These are phyloP conservation scores for zebrafish (Danio rerio) DNA, from an alignment of 2,113 vertebrate species.

Conservation along the genomic window DNA sequence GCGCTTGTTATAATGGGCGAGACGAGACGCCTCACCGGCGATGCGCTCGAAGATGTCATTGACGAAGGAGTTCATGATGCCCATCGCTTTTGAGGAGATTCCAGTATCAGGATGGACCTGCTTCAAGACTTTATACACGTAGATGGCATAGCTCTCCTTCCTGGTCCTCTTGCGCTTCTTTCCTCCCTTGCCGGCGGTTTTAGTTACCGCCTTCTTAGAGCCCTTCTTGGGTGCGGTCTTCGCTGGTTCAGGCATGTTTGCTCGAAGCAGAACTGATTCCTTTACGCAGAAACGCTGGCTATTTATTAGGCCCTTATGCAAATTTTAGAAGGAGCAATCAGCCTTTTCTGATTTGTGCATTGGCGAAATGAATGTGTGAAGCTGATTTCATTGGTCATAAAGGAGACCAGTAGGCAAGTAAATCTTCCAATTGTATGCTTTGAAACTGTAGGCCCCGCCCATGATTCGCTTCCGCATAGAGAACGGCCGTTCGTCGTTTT, in stretches of 20 bases:
- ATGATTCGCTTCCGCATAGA: too few relatives aligned
- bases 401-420: too few relatives aligned
- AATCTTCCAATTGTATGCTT: too few relatives aligned
- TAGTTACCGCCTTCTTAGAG: constrained; percentile 47
- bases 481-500: too few relatives aligned
- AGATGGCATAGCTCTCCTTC: constrained; percentile 74
- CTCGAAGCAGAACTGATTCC: too few relatives aligned
- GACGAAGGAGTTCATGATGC: constrained; percentile 72
- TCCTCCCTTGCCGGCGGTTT: constrained; percentile 36
- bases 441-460: too few relatives aligned
- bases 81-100: constrained; percentile 79
- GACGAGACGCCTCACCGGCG: constrained; percentile 59
- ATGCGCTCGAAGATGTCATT: constrained; percentile 73
- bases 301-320: too few relatives aligned
- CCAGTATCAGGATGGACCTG: constrained; percentile 83
- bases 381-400: too few relatives aligned
- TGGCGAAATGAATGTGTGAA: too few relatives aligned
- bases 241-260: constrained; percentile 34
- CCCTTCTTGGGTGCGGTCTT: constrained; percentile 45
- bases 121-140: constrained; percentile 82
- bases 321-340: too few relatives aligned
- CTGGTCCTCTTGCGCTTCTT: constrained; percentile 43
- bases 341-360: too few relatives aligned
- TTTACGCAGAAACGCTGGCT: too few relatives aligned
- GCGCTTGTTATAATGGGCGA: constrained; percentile 75